Evolutionary conservation across 2,797 vertebrate genomes (phyloP).

Genomic region (Brotula barbata): DNA sequence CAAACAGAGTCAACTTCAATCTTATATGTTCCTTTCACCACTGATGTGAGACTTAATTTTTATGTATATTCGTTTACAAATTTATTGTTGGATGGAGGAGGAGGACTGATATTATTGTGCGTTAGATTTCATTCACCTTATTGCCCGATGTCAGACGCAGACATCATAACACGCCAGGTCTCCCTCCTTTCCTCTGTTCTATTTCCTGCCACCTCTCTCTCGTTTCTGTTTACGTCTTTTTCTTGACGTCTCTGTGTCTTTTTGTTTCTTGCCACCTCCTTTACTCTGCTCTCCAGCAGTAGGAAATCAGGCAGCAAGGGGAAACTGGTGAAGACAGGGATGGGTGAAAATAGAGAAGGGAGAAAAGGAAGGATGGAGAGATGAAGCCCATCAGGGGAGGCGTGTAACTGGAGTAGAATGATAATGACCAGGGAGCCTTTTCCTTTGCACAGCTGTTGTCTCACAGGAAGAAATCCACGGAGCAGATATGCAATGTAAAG

Average conservation of each 20-base stretch:
- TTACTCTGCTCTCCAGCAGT: slow-evolving; percentile 31
- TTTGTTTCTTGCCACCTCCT: neutral
- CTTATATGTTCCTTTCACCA: no score
- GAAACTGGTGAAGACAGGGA: slow-evolving; percentile 59
- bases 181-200: neutral
- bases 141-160: no score
- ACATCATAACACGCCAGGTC: neutral
- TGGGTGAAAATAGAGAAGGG: slow-evolving; percentile 50
- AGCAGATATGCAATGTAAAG: slow-evolving; percentile 22
- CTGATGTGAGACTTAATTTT: no score
- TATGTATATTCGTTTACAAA: no score
- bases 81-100: no score
- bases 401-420: slow-evolving; percentile 52
- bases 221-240: slow-evolving; percentile 5
- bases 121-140: no score
- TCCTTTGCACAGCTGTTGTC: slow-evolving; percentile 20
- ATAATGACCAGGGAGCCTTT: slow-evolving; percentile 50
- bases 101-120: no score
- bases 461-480: slow-evolving; percentile 31
- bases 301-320: slow-evolving; percentile 44
- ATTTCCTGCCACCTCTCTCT: slow-evolving; percentile 2
- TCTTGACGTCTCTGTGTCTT: neutral
- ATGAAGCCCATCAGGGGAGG: slow-evolving; percentile 51
- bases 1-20: no score
- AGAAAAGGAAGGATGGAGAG: slow-evolving; percentile 9